Evolutionary conservation across 2,888 invertebrate genomes (phyloP).

Genomic region (Barypeithes pellucidus): DNA sequence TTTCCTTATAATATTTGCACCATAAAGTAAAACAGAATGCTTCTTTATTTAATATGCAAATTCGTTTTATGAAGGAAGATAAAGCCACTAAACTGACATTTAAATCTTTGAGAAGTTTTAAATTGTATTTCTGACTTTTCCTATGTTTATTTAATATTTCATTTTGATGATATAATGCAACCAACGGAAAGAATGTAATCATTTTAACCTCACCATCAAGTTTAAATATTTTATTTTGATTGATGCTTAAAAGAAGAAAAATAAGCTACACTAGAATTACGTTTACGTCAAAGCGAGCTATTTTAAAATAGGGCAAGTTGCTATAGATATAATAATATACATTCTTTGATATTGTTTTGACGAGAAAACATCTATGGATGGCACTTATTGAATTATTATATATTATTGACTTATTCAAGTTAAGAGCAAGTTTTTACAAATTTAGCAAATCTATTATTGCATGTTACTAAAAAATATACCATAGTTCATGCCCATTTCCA

Average conservation of each 20-base stretch:
- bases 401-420: too few relatives aligned
- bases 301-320: too few relatives aligned
- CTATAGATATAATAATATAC: too few relatives aligned
- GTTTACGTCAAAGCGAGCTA: too few relatives aligned
- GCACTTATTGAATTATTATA: too few relatives aligned
- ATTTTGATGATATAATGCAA: slow-evolving; percentile 21
- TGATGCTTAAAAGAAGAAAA: neutral
- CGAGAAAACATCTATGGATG: neutral
- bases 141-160: slow-evolving; percentile 47
- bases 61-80: slow-evolving; percentile 46
- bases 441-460: too few relatives aligned
- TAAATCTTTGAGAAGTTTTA: slow-evolving; percentile 52
- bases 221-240: slow-evolving; percentile 4
- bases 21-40: slow-evolving; percentile 32
- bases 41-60: slow-evolving; percentile 52
- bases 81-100: slow-evolving; percentile 51
- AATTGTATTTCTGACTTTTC: slow-evolving; percentile 49
- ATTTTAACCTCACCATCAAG: neutral
- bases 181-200: slow-evolving; percentile 2
- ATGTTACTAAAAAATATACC: too few relatives aligned
- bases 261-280: too few relatives aligned
- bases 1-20: slow-evolving; percentile 28
- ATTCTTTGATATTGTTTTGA: too few relatives aligned
- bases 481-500: too few relatives aligned
- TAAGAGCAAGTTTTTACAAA: too few relatives aligned